Evolutionary conservation across 2,888 invertebrate genomes (phyloP).

Genomic region (Melanostoma mellinum): DNA sequence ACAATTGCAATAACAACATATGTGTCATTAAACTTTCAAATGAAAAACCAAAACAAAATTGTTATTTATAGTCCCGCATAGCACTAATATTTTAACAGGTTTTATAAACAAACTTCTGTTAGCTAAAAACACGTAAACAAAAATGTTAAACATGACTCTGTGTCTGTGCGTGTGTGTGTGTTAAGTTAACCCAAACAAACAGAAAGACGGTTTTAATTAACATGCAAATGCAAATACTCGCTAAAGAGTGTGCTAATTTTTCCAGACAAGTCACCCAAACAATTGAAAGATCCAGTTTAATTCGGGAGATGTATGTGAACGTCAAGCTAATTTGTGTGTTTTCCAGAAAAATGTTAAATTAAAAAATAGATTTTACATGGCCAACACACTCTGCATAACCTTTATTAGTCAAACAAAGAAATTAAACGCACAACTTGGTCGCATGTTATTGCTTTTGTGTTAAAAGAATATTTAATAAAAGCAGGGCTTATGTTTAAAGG

Average conservation of each 20-base stretch:
- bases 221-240: constrained; percentile 54
- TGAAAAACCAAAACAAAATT: constrained; percentile 11
- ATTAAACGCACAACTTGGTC: too few species aligned
- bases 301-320: constrained; percentile 27
- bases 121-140: constrained; percentile 5
- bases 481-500: too few species aligned
- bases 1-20: constrained; percentile 16
- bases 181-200: constrained; percentile 28
- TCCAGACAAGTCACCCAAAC: constrained; percentile 26
- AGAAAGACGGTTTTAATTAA: constrained; percentile 50
- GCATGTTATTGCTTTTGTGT: too few species aligned
- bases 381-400: background rate
- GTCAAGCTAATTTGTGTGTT: constrained; percentile 44
- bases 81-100: too few species aligned
- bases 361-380: background rate
- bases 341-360: constrained; percentile 4
- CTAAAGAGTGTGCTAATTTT: constrained; percentile 46
- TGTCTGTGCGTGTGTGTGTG: background rate
- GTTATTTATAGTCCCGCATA: too few species aligned
- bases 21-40: constrained; percentile 13
- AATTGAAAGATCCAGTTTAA: constrained; percentile 43
- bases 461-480: too few species aligned
- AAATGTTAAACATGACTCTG: background rate
- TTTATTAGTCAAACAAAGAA: background rate
- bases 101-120: constrained; percentile 23